These are phyloP conservation scores for Rhinoraja longicauda DNA, from an alignment of 2,797 vertebrate genomes.

Conservation along the genomic window DNA sequence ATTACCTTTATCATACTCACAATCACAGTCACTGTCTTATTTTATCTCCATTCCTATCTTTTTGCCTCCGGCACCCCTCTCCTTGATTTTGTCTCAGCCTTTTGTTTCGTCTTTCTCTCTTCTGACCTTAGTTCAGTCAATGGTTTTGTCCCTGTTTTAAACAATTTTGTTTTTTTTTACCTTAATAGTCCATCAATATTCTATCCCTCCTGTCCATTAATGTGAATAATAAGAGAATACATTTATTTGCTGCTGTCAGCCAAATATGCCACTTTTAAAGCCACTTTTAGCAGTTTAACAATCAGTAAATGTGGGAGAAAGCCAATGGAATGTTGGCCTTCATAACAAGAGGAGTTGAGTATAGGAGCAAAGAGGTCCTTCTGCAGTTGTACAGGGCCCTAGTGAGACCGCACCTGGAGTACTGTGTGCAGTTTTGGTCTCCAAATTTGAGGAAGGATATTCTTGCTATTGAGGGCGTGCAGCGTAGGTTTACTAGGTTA, in stretches of 20 bases:
- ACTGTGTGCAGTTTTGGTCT: too few species aligned
- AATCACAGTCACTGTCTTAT: background rate
- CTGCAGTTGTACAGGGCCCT: too few species aligned
- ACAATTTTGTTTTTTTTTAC: background rate
- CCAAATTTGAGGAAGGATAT: too few species aligned
- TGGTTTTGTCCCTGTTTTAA: background rate
- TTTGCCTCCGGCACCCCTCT: background rate
- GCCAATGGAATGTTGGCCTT: too few species aligned
- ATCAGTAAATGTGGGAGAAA: background rate
- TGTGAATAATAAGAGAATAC: background rate
- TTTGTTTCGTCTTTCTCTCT: background rate
- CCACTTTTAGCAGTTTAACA: background rate
- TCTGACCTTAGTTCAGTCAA: background rate
- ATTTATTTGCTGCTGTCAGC: background rate
- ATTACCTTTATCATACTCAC: background rate
- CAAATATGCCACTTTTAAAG: background rate
- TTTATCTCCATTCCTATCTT: too few species aligned
- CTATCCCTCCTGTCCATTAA: constrained; percentile 41
- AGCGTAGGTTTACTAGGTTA: too few species aligned
- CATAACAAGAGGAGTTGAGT: too few species aligned
- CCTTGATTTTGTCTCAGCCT: background rate
- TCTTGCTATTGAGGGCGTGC: too few species aligned
- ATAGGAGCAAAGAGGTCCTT: too few species aligned
- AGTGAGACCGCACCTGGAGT: too few species aligned
- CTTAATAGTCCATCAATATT: constrained; percentile 41